Base-by-base conservation (phyloP, 2,113 vertebrate species). In the Ictalurus punctatus region DNA sequence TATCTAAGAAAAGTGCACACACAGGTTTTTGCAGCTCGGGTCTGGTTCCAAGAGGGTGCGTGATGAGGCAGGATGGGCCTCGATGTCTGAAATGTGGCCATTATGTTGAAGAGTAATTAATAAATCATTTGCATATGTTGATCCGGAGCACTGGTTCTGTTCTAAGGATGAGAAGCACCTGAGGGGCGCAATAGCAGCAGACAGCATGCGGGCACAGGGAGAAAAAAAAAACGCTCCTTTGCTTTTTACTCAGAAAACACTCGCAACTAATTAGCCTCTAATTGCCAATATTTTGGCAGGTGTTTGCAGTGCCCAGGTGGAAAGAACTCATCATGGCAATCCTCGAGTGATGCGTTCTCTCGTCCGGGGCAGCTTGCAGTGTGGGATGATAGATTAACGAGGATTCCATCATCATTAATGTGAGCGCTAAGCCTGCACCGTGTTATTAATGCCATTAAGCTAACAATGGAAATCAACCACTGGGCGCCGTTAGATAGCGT, bases 261-360 rank as follows among this genome's bases (percentile, higher is more conserved):
- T 98, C 97, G 97, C 97, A 97, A 97, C 97, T 99, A 98, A 99
- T 99, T 98, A 98, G 96, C 96, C 98, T 97, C 97, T 99, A 99
- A 99, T 99, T 98, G 97, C 97, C 97, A 97, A 97, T 97, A 98
- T 98, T 98, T 98, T 96, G 96, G 97, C 98, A 99, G 98, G 98
- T 99, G 98, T 98, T 97, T 96, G 97, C 96, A 96, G 97, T 97
- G 94, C 97, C 97, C 97, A 96, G 94, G 96, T 97, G 97, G 96
- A 97, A 97, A 95, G 96, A 96, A 95, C 96, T 96, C 96, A 96
- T 96, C 95, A 91, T 94, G 94, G 89, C 84, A 95, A 95, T 95
- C 94, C 97, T 98, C 97, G 94, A 94, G 95, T 96, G 97, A 94
- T 96, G 86, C 71, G 74, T 82, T 80, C 85, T 83, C 69, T 85